Percentiles rank a stretch among this genome's conserved stretches.
phyloP scores from a whole-genome alignment of 35 echinoderm and acorn worm species.

The Lytechinus pictus region DNA sequence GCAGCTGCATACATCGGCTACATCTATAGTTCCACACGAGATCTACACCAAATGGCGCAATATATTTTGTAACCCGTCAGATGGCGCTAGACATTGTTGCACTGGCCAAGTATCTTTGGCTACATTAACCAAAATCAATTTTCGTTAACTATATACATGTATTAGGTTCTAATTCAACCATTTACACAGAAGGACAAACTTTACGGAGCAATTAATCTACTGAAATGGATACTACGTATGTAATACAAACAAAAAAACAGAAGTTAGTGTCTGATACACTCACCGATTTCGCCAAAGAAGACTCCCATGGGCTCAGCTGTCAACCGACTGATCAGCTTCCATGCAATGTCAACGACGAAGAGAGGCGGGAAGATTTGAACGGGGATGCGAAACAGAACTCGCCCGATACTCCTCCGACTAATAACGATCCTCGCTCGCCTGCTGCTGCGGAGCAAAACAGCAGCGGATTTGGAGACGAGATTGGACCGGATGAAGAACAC shows the following conservation, averaged over 20 bases:
- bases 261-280: neutral
- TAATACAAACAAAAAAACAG: neutral
- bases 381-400: neutral
- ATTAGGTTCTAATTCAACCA: no score
- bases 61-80: no score
- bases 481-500: neutral
- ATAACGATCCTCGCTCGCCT: neutral
- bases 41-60: neutral
- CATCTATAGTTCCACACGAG: neutral
- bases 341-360: neutral
- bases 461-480: conserved; percentile 20
- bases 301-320: neutral
- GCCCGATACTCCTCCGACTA: neutral
- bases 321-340: neutral
- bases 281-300: neutral
- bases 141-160: no score
- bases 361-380: neutral
- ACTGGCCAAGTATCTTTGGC: no score
- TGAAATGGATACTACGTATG: neutral
- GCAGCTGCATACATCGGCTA: no score
- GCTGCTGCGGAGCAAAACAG: conserved; percentile 25
- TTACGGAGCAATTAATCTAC: neutral
- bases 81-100: no score
- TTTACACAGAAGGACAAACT: no score
- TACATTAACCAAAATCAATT: no score